A percentile compares a stretch with the other conserved stretches of the same genome.
Evolutionary conservation across 1,140 invertebrate species (phyloP).

Genomic region (Ephestia elutella): DNA sequence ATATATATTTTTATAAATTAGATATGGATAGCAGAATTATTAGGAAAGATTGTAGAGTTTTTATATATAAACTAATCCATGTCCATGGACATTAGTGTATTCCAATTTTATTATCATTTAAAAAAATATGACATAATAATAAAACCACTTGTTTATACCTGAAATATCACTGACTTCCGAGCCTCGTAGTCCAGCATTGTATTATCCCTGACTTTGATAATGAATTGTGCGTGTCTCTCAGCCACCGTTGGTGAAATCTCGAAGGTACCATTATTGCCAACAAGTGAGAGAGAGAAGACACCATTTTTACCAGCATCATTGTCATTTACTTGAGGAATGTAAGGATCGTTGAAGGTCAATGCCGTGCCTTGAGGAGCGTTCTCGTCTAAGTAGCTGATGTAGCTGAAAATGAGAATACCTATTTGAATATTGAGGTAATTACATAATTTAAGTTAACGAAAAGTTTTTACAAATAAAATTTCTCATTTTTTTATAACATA

Average conservation of each 20-base stretch:
- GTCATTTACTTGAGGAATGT: conserved; percentile 82
- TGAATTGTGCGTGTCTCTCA: conserved; percentile 85
- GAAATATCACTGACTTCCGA: conserved; percentile 81
- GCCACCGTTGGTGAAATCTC: conserved; percentile 92
- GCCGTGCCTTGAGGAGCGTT: conserved; percentile 87
- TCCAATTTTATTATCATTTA: too few relatives aligned
- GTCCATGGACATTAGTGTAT: too few relatives aligned
- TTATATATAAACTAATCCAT: too few relatives aligned
- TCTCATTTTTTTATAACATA: too few relatives aligned
- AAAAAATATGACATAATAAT: too few relatives aligned
- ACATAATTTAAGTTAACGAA: too few relatives aligned
- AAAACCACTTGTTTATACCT: conserved; percentile 58
- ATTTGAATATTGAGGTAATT: too few relatives aligned
- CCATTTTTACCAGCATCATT: conserved; percentile 88
- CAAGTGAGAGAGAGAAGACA: conserved; percentile 85
- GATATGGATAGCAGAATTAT: neutral
- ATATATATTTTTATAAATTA: too few relatives aligned
- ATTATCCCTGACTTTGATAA: conserved; percentile 89
- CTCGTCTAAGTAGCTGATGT: conserved; percentile 84
- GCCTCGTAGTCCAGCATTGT: conserved; percentile 88
- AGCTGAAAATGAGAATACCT: conserved; percentile 75
- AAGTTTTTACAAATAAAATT: too few relatives aligned
- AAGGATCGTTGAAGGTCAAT: conserved; percentile 81
- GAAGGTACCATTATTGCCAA: conserved; percentile 90
- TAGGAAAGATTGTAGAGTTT: too few relatives aligned